Percentiles rank a stretch among this genome's conserved stretches.
Conservation (phyloP, 2,888 invertebrate genomes). For the Cephonodes hylas region DNA sequence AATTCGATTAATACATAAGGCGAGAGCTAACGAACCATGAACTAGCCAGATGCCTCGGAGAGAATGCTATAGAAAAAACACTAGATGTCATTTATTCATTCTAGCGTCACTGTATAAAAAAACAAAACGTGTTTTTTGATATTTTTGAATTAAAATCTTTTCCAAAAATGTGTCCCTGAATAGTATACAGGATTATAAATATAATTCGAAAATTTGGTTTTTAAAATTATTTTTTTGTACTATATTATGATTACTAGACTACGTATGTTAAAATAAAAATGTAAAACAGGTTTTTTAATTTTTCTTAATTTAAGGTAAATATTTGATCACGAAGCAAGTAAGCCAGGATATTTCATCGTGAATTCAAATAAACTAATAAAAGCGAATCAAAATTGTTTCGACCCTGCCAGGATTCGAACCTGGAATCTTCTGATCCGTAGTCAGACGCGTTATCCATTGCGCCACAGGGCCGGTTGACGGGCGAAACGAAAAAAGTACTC, state of each 20-base stretch:
- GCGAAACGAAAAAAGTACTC: not conserved
- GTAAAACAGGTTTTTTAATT: too few species aligned
- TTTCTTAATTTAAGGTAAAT: not conserved
- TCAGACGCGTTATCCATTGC: constrained; percentile 86
- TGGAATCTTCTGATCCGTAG: constrained; percentile 86
- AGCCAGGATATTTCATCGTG: not conserved
- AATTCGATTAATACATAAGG: constrained; percentile 9
- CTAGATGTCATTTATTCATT: not conserved
- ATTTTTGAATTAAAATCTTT: not conserved
- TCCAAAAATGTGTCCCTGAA: too few species aligned
- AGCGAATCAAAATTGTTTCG: constrained; percentile 33
- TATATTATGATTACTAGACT: too few species aligned
- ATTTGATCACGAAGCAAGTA: too few species aligned
- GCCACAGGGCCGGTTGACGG: constrained; percentile 77
- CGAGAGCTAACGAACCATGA: not conserved
- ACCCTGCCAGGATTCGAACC: constrained; percentile 84
- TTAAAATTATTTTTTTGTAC: too few species aligned
- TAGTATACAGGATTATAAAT: not conserved
- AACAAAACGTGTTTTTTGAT: not conserved
- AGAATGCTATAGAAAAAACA: constrained; percentile 2
- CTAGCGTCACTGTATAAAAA: not conserved
- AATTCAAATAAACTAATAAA: not conserved
- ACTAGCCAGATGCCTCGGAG: not conserved
- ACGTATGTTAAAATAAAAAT: too few species aligned
- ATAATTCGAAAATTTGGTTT: too few species aligned